Evolutionary conservation across 2,797 vertebrate species (phyloP), one percentile per base, ranked within the genome.

Genomic region (Agapornis canus): DNA sequence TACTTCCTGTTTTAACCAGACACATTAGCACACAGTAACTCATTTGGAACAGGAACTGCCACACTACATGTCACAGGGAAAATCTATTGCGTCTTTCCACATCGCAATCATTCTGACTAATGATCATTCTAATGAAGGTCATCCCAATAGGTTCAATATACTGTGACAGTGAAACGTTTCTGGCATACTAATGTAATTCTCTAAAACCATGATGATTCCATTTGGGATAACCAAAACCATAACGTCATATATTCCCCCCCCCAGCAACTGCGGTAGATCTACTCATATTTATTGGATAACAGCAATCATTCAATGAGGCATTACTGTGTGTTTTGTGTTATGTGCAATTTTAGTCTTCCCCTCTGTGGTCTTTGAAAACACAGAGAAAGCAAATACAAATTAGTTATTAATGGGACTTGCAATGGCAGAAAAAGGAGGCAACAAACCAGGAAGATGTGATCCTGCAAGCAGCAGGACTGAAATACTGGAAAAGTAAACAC

Each of bases 231-330:
- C 3, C n/a, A 45, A 39, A 68, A 1, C 6, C 2, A 0, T 2
- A 68, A 73, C 4, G 16, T 21, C 22, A 31, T 14, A 39, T 39
- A 31, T 6, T 16, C 18, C 18, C 10, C 48, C 42, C 18, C 42
- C 42, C 5, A 15, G 4, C 1, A 48, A 64, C 3, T 5, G 14
- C 12, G 7, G 11, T 3, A 25, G 8, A 39, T 6, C 2, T 49
- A 20, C 2, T 2, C 22, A 8, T 4, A 25, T 0, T 43, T 43
- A 7, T 4, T 26, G 71, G 32, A 6, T 13, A 48, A 17, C 0
- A 2, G 27, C 8, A 43, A 59, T 12, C 21, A 10, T 0, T 47
- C 21, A 59, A 2, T 7, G 10, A 40, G 5, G 2, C 16, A 25
- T 40, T 17, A 25, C 31, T 42, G 17, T 9, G 10, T 37, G 37